These are phyloP conservation scores for Takifugu rubripes DNA, from an alignment of 2,797 vertebrate genomes.

Conservation along the genomic window DNA sequence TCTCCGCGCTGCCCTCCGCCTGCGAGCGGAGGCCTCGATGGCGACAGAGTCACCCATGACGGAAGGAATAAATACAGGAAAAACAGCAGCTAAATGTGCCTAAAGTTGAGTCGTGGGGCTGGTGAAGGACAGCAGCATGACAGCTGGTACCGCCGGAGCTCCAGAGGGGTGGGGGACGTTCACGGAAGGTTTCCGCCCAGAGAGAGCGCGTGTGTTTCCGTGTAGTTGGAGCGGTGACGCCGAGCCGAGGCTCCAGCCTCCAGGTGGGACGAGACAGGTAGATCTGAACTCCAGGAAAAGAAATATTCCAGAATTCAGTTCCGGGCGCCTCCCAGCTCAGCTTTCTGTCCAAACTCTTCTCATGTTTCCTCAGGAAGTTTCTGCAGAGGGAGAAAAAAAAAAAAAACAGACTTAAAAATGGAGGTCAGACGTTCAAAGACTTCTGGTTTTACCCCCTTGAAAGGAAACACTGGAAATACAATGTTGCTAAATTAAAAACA, in stretches of 20 bases:
- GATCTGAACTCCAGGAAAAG: not conserved
- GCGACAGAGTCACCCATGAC: conserved; percentile 44
- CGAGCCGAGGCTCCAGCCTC: not conserved
- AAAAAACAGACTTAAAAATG: too few species aligned
- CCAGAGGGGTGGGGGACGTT: conserved; percentile 32
- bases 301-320: not conserved
- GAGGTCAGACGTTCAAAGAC: too few species aligned
- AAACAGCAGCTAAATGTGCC: accelerated
- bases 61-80: not conserved
- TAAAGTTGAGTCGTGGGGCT: not conserved
- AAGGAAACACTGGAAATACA: too few species aligned
- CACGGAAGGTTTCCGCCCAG: not conserved
- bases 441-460: too few species aligned
- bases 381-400: too few species aligned
- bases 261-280: conserved; percentile 12
- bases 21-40: conserved; percentile 2
- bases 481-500: too few species aligned
- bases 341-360: too few species aligned
- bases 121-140: conserved; percentile 2
- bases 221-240: not conserved
- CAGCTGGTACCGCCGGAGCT: not conserved
- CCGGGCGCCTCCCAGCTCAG: not conserved
- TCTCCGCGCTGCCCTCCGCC: conserved; percentile 42
- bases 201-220: conserved; percentile 30
- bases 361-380: too few species aligned